Base-by-base conservation (phyloP, 2,113 vertebrate genomes). In the Lepisosteus osseus region DNA sequence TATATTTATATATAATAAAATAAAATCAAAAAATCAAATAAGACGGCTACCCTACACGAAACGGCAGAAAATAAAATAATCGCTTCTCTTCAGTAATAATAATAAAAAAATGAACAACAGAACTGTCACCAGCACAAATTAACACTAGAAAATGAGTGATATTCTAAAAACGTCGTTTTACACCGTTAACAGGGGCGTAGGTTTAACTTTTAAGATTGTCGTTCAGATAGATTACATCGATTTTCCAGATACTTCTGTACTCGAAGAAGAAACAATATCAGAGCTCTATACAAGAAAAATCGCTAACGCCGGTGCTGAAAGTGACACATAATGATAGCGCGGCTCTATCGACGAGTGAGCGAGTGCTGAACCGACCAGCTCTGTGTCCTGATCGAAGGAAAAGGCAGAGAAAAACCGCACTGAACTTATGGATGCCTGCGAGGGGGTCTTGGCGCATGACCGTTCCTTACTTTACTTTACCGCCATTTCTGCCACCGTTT, bases 121-220 rank as follows among this genome's bases (percentile, higher is more conserved):
- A 94, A 95, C 92, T 92, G 93, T 94, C 93, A 94, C 93, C 94
- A 92, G 93, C 93, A 94, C 93, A 89, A 91, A 90, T 85, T 88
- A 93, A 93, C 92, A 94, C 93, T 41, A 93, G 89, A 92, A 92
- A 92, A 88, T 88, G 89, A 92, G 91, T 86, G 87, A 93, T 84
- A 90, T 85, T 84, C 85, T 88, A 78, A 84, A 89, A 91, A 94
- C 88, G 79, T 90, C 90, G 90, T 88, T 82, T 76, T 92, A 94
- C 90, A 93, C 90, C 82, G 88, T 90, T 88, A 90, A 91, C 90
- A 87, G 75, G 80, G 80, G 72, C n/a, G 56, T 69, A 71, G 70
- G 74, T 81, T 69, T 79, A 56, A 4, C 13, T 59, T 2, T 72
- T 73, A 79, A 80, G 88, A 92, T 90, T 92, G 89, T 92, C 88